Evolutionary conservation across 2,113 vertebrate species (phyloP).

Genomic region (Pavo muticus): DNA sequence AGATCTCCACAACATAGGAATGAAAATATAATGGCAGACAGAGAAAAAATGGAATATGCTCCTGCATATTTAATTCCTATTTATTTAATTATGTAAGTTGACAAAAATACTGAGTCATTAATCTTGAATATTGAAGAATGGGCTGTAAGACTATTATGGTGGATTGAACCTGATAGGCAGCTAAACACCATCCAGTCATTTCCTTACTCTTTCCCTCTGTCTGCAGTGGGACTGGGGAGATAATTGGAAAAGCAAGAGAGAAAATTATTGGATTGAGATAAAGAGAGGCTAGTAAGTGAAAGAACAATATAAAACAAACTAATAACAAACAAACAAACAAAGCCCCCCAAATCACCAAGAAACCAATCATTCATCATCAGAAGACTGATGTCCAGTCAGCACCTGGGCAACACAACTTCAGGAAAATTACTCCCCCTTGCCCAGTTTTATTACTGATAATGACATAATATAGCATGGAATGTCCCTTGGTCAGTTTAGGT

Average conservation of each 20-base stretch:
- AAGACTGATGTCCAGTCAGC: background rate
- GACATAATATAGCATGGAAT: background rate
- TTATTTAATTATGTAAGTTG: background rate
- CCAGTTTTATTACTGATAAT: background rate
- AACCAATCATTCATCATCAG: background rate
- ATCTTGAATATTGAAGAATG: background rate
- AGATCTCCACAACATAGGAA: background rate
- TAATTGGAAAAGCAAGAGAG: background rate
- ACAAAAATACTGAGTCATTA: background rate
- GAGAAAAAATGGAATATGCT: background rate
- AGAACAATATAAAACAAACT: background rate
- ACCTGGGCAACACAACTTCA: background rate
- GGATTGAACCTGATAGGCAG: background rate
- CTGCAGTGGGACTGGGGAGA: background rate
- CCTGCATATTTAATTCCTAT: background rate
- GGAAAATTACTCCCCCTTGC: background rate
- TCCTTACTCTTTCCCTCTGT: rapidly evolving
- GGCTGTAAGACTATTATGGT: background rate
- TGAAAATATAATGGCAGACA: background rate
- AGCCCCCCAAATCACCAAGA: rapidly evolving
- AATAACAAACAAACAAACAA: background rate
- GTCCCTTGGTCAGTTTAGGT: background rate
- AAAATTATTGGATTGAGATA: background rate
- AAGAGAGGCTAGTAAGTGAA: background rate
- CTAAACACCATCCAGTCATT: background rate